Evolutionary conservation across 1,140 invertebrate genomes (phyloP).

Genomic region (Arion vulgaris): DNA sequence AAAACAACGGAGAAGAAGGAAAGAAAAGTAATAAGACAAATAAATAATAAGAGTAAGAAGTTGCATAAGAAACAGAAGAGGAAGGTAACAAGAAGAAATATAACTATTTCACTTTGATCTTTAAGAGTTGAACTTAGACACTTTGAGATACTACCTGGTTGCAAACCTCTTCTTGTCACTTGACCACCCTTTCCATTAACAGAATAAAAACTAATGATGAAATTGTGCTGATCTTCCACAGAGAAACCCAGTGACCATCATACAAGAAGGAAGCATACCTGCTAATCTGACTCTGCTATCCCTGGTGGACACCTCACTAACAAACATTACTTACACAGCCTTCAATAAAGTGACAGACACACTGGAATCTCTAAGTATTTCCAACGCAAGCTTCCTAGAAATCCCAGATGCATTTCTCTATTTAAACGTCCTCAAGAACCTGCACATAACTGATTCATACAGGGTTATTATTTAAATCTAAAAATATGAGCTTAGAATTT

Average conservation of each 20-base stretch:
- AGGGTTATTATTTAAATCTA: too few relatives aligned
- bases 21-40: too few relatives aligned
- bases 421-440: background rate
- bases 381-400: background rate
- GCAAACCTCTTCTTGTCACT: too few relatives aligned
- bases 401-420: background rate
- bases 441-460: background rate
- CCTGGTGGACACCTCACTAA: background rate
- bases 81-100: too few relatives aligned
- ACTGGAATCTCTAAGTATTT: background rate
- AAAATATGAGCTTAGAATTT: background rate
- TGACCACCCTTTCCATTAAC: too few relatives aligned
- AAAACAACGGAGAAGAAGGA: too few relatives aligned
- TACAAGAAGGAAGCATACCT: background rate
- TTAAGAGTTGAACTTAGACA: too few relatives aligned
- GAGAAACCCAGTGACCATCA: background rate
- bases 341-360: background rate
- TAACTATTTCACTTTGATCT: too few relatives aligned
- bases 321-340: background rate
- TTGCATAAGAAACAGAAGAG: too few relatives aligned
- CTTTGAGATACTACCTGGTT: too few relatives aligned
- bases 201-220: too few relatives aligned
- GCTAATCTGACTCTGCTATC: background rate
- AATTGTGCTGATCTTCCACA: background rate
- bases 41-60: too few relatives aligned